Evolutionary conservation across 2,113 vertebrate genomes (phyloP).

Genomic region (Colossoma macropomum): DNA sequence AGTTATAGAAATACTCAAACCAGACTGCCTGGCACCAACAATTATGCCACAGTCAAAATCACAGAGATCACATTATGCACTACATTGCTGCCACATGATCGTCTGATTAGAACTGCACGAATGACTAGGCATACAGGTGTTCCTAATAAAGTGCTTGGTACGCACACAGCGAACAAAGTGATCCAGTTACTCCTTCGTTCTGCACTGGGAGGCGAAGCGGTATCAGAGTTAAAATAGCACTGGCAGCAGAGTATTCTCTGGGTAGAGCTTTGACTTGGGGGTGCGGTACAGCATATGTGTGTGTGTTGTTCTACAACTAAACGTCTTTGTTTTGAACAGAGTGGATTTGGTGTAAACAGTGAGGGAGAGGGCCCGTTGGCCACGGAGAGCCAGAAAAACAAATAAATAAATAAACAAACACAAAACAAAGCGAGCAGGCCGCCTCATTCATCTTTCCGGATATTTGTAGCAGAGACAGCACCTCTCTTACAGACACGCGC

Average conservation of each 20-base stretch:
- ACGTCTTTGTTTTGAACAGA: slow-evolving; percentile 50
- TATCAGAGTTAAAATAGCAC: slow-evolving; percentile 27
- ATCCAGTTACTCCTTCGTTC: slow-evolving; percentile 42
- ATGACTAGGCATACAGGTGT: too few relatives aligned
- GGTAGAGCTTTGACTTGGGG: slow-evolving; percentile 43
- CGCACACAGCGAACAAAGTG: slow-evolving; percentile 9
- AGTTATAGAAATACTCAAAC: too few relatives aligned
- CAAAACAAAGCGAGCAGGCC: slow-evolving; percentile 39
- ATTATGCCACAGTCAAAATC: too few relatives aligned
- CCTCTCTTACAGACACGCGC: slow-evolving; percentile 31
- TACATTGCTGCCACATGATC: too few relatives aligned
- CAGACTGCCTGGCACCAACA: too few relatives aligned
- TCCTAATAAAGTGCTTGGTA: background rate
- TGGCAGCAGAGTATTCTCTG: slow-evolving; percentile 31
- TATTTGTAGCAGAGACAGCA: slow-evolving; percentile 44
- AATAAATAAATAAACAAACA: slow-evolving; percentile 12
- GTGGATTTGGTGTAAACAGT: slow-evolving; percentile 51
- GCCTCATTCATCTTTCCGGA: slow-evolving; percentile 42
- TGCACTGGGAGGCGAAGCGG: slow-evolving; percentile 22
- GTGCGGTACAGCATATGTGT: slow-evolving; percentile 33
- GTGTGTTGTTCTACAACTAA: slow-evolving; percentile 47
- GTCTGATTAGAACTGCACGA: too few relatives aligned
- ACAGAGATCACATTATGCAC: too few relatives aligned
- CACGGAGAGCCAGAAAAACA: slow-evolving; percentile 38
- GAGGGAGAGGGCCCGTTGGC: slow-evolving; percentile 27